phyloP scores from a whole-genome alignment of 2,113 vertebrate species.

The Asarcornis scutulata region DNA sequence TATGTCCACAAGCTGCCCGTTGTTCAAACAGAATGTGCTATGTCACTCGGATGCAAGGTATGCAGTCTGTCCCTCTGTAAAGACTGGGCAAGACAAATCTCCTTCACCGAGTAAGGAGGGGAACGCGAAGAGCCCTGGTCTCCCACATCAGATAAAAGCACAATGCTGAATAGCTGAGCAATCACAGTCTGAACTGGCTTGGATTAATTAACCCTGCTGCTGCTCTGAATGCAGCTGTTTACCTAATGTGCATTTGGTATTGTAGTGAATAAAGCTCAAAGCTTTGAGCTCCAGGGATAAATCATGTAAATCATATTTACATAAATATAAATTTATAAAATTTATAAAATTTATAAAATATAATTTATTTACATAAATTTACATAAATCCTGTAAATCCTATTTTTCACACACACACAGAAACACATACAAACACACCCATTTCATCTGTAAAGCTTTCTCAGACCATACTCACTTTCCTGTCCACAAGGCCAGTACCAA shows the following conservation, averaged over 20 bases:
- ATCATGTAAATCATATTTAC: neutral
- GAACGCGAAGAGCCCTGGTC: neutral
- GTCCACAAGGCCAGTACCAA: neutral
- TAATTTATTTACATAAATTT: too few species aligned
- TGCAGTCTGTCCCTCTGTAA: neutral
- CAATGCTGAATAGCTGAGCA: neutral
- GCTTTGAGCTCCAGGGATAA: neutral
- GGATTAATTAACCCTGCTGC: neutral
- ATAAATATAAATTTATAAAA: too few species aligned
- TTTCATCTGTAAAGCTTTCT: neutral
- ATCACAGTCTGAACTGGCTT: neutral
- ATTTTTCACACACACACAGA: neutral
- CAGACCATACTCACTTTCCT: neutral
- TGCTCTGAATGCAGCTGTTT: neutral
- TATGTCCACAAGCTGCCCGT: neutral
- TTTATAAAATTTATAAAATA: too few species aligned
- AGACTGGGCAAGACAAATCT: neutral
- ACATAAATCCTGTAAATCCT: neutral
- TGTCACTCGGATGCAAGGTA: fast-evolving
- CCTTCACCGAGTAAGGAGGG: neutral
- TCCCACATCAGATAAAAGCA: neutral
- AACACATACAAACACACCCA: fast-evolving
- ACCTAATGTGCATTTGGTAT: neutral
- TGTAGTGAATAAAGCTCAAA: neutral
- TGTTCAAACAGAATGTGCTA: neutral